Evolutionary conservation across 2,888 invertebrate genomes (phyloP), one percentile per base, ranked within the genome.

Genomic region (Thymelicus lineola): DNA sequence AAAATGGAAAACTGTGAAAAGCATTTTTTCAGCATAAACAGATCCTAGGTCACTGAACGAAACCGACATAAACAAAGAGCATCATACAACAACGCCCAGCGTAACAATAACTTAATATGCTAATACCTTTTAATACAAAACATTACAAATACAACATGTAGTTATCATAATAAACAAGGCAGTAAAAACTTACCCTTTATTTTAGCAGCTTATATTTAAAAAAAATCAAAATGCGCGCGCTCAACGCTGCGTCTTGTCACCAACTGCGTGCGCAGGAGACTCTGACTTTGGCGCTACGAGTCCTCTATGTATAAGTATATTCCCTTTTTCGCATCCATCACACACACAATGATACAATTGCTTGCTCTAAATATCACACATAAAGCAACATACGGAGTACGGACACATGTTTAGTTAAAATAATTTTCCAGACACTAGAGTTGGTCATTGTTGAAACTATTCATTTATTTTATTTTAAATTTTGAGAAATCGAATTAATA

Each of bases 41-140:
- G 53, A 38, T 53, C 60, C 7, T 61, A 57, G 68, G 68, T 62
- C 68, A 68, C 57, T 57, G 68, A 68, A 62, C 68, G 68, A 62
- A 61, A 35, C 55, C 53, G 28, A 35, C n/a, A 28, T 63, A 69
- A 69, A 69, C 68, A 69, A 63, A 68, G 62, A 61, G 53, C 60
- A 48, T 17, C 14, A 9, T 14, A 17, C 17, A 50, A 50, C 17
- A 17, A 15, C 15, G 17, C 15, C 17, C 50, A 9, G 50, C 50
- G 50, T 50, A 50, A 50, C 17, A 50, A 15, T 17, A 50, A 17
- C 50, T 0, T 17, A 17, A 15, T 6, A 7, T 17, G 28, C 28
- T 28, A 28, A 17, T 3, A 9, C 50, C 15, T 17, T 17, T 17
- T 17, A 50, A 17, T 50, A 17, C 7, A 15, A 9, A 2, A 50